phyloP scores from a whole-genome alignment of 2,113 vertebrate species.

The Numenius arquata region DNA sequence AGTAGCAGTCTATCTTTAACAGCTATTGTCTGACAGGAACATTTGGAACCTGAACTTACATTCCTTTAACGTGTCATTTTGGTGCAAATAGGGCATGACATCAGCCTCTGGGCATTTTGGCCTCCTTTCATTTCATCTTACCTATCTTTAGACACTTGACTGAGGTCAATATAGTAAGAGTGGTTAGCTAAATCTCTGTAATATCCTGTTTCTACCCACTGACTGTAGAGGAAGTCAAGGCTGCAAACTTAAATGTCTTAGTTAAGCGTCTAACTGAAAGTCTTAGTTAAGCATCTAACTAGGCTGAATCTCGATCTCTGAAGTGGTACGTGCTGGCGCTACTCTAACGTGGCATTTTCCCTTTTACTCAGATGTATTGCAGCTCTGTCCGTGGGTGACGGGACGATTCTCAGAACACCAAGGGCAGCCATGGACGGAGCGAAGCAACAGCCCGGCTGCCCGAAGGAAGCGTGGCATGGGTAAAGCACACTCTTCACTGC shows the following conservation, averaged over 20 bases:
- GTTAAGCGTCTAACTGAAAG: background rate
- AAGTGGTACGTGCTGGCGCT: background rate
- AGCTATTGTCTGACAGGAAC: background rate
- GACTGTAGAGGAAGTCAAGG: background rate
- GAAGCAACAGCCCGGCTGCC: slow-evolving; percentile 80
- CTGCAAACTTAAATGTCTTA: background rate
- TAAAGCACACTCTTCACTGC: slow-evolving; percentile 41
- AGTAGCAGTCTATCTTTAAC: background rate
- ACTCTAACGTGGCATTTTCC: background rate
- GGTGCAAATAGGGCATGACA: background rate
- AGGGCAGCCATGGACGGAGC: slow-evolving; percentile 78
- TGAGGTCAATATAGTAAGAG: background rate
- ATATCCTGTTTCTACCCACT: background rate
- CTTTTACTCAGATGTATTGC: slow-evolving; percentile 69
- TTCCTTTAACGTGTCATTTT: background rate
- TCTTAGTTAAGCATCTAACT: background rate
- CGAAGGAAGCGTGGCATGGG: slow-evolving; percentile 93
- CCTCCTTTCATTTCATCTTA: background rate
- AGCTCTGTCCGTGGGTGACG: slow-evolving; percentile 76
- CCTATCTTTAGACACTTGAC: slow-evolving; percentile 10
- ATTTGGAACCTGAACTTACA: background rate
- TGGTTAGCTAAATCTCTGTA: background rate
- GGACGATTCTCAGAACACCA: slow-evolving; percentile 66
- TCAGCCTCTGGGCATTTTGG: slow-evolving; percentile 4
- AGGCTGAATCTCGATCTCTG: background rate